Evolutionary conservation across 2,797 vertebrate species (phyloP).

Genomic region (Intellagama lesueurii): DNA sequence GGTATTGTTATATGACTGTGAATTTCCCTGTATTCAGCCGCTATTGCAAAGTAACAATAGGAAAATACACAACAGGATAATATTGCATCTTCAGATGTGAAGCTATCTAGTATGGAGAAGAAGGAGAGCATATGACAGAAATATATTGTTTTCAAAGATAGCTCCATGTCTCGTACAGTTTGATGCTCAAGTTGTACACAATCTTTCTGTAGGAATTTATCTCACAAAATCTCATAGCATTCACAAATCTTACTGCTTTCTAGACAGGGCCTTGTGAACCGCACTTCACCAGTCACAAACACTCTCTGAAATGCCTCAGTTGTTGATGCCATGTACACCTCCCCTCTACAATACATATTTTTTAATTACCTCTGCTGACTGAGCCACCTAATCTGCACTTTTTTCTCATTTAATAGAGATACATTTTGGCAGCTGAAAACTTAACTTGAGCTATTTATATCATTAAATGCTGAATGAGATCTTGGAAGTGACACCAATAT

Average conservation of each 20-base stretch:
- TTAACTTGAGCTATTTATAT: background rate
- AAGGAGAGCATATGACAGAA: no score
- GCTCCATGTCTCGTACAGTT: background rate
- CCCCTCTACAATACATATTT: background rate
- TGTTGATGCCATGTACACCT: background rate
- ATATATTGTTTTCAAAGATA: background rate
- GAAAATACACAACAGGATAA: background rate
- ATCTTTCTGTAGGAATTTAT: background rate
- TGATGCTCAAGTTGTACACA: background rate
- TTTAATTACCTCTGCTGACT: background rate
- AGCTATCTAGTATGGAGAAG: background rate
- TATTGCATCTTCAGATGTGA: background rate
- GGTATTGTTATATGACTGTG: background rate
- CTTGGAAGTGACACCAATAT: background rate
- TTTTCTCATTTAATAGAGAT: conserved; percentile 6
- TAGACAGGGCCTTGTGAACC: no score
- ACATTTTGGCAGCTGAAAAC: background rate
- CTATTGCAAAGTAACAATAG: no score
- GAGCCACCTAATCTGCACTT: background rate
- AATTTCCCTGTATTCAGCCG: background rate
- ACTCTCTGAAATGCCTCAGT: background rate
- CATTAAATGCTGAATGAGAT: background rate
- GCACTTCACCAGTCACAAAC: background rate
- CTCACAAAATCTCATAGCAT: background rate
- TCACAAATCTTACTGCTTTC: background rate